A percentile compares a stretch with the other conserved stretches of the same genome.
Evolutionary conservation across 2,888 invertebrate species (phyloP).

Genomic region (Agrotis exclamationis): DNA sequence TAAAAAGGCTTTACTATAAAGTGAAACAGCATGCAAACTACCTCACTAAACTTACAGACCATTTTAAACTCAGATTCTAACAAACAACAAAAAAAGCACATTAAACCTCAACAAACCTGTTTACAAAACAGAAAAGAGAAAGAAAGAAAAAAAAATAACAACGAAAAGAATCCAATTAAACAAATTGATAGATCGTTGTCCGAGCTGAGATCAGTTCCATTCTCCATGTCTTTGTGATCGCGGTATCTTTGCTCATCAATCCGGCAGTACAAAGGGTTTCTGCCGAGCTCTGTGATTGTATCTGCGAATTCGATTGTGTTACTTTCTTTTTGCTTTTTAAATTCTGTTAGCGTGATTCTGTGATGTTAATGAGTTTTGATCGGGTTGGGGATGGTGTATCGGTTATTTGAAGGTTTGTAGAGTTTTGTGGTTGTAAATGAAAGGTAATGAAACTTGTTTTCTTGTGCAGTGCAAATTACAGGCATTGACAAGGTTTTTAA

Average conservation of each 20-base stretch:
- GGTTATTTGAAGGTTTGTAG: background rate
- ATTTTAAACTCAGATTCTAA: conserved; percentile 1
- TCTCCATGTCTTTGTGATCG: conserved; percentile 82
- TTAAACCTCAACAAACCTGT: conserved; percentile 82
- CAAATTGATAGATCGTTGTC: conserved; percentile 87
- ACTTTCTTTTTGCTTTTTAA: conserved; percentile 54
- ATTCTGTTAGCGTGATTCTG: conserved; percentile 42
- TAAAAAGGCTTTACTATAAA: background rate
- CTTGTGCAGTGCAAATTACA: no score
- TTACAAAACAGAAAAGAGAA: conserved; percentile 79
- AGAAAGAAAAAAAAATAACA: conserved; percentile 78
- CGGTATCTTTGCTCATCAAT: conserved; percentile 82
- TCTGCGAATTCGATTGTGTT: conserved; percentile 65
- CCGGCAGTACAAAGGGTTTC: conserved; percentile 77
- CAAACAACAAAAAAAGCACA: conserved; percentile 73
- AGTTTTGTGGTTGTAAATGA: background rate
- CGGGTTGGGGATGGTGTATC: conserved; percentile 9
- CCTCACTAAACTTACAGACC: background rate
- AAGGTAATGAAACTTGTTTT: no score
- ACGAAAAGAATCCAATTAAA: conserved; percentile 88
- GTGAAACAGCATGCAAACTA: background rate
- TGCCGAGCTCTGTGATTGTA: conserved; percentile 77
- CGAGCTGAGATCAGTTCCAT: conserved; percentile 66
- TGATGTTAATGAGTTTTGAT: conserved; percentile 60
- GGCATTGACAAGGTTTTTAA: no score